phyloP scores from a whole-genome alignment of 2,888 invertebrate genomes.

The Yponomeuta plumbellus region DNA sequence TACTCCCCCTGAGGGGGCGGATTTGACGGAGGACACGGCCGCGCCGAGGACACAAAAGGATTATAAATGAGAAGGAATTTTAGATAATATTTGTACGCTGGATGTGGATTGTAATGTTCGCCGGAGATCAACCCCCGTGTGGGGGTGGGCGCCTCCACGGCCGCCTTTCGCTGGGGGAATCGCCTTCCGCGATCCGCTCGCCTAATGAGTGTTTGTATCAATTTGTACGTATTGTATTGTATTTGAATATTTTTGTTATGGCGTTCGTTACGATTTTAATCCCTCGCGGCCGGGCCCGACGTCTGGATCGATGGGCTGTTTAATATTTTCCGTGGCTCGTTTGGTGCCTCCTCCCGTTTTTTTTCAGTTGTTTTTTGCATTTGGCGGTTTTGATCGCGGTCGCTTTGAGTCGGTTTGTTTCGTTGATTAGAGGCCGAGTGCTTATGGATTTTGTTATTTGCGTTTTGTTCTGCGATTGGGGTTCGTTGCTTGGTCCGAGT shows the following conservation, averaged over 20 bases:
- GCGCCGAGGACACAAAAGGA: slow-evolving; percentile 75
- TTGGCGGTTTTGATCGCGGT: slow-evolving; percentile 9
- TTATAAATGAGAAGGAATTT: slow-evolving; percentile 78
- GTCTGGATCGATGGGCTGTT: slow-evolving; percentile 53
- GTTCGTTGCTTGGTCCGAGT: slow-evolving; percentile 21
- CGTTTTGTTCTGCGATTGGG: slow-evolving; percentile 4
- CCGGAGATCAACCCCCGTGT: slow-evolving; percentile 48
- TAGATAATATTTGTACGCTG: slow-evolving; percentile 77
- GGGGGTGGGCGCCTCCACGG: slow-evolving; percentile 13
- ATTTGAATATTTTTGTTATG: slow-evolving; percentile 71
- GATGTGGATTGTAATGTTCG: slow-evolving; percentile 75
- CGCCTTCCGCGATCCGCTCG: slow-evolving; percentile 60
- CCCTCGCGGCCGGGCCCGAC: slow-evolving; percentile 56
- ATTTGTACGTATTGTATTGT: slow-evolving; percentile 76
- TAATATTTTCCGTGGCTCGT: slow-evolving; percentile 13
- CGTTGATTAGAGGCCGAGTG: slow-evolving; percentile 59
- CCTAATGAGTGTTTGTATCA: slow-evolving; percentile 77
- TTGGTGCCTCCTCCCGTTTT: neutral
- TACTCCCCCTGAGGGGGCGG: slow-evolving; percentile 39
- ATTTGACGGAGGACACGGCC: slow-evolving; percentile 73
- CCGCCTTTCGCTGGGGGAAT: slow-evolving; percentile 29
- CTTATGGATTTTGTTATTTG: slow-evolving; percentile 28
- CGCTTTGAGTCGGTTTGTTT: slow-evolving; percentile 34
- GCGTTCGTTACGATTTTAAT: slow-evolving; percentile 74
- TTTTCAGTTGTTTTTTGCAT: slow-evolving; percentile 2